phyloP scores from a whole-genome alignment of 1,140 invertebrate genomes.

The Bombyx mandarina region DNA sequence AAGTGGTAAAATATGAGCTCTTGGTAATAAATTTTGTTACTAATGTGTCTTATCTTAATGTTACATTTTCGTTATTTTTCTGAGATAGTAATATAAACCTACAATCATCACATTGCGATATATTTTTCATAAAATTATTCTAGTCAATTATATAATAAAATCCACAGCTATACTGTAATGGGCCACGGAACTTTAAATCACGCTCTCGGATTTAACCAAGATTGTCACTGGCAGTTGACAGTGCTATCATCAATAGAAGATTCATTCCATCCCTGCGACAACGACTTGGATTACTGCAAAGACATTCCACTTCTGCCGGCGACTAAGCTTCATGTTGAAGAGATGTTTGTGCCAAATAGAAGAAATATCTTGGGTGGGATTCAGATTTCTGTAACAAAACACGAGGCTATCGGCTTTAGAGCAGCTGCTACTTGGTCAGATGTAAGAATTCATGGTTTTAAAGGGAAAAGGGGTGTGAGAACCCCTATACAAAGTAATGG shows the following conservation, averaged over 20 bases:
- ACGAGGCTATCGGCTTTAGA: slow-evolving; percentile 47
- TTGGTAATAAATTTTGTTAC: too few species aligned
- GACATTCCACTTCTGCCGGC: slow-evolving; percentile 24
- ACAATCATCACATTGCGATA: too few species aligned
- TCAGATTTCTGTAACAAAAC: slow-evolving; percentile 35
- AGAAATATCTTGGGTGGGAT: slow-evolving; percentile 53
- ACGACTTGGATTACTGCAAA: slow-evolving; percentile 30
- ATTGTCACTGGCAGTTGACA: slow-evolving; percentile 48
- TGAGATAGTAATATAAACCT: too few species aligned
- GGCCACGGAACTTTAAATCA: slow-evolving; percentile 33
- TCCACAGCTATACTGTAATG: slow-evolving; percentile 44
- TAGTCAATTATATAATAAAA: too few species aligned
- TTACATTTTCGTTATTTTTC: too few species aligned
- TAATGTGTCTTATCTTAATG: too few species aligned
- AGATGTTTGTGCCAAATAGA: slow-evolving; percentile 52
- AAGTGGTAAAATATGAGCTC: too few species aligned
- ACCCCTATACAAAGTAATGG: too few species aligned
- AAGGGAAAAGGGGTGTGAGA: too few species aligned
- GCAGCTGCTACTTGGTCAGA: slow-evolving; percentile 36
- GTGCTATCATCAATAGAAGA: slow-evolving; percentile 28
- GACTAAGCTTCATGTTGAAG: slow-evolving; percentile 41
- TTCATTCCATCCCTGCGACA: slow-evolving; percentile 46
- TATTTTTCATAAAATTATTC: too few species aligned
- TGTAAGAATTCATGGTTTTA: slow-evolving; percentile 20
- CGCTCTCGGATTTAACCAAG: slow-evolving; percentile 12